Evolutionary conservation across 2,113 vertebrate genomes (phyloP).

Genomic region (Cygnus buccinator): DNA sequence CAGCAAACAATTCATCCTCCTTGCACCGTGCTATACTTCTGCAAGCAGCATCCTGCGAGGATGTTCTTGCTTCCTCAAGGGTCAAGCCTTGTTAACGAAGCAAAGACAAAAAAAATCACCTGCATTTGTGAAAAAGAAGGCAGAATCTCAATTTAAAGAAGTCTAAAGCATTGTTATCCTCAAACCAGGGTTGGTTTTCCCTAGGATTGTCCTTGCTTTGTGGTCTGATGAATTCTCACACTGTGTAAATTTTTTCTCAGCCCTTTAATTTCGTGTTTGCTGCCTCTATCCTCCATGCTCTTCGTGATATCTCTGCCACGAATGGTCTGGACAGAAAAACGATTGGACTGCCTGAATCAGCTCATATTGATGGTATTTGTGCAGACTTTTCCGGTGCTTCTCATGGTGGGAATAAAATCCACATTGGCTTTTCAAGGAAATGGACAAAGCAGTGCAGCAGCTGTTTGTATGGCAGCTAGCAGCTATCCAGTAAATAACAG

Average conservation of each 20-base stretch:
- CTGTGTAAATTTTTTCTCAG: background rate
- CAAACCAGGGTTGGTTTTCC: background rate
- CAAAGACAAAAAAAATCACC: background rate
- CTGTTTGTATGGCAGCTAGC: background rate
- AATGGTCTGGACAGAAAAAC: background rate
- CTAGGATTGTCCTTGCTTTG: background rate
- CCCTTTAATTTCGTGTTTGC: background rate
- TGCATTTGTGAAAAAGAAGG: background rate
- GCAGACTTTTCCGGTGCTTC: background rate
- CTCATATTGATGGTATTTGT: background rate
- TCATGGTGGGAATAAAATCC: background rate
- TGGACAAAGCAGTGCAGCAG: background rate
- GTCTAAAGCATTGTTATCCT: background rate
- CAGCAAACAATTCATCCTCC: background rate
- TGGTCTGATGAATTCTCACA: background rate
- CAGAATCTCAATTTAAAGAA: background rate
- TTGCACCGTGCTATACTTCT: background rate
- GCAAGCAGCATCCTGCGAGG: background rate
- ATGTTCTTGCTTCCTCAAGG: background rate
- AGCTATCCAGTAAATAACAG: background rate
- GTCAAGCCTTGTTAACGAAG: background rate
- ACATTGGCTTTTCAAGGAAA: background rate
- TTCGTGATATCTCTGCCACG: background rate
- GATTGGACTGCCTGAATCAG: background rate
- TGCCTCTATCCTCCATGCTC: background rate